Evolutionary conservation across 2,888 invertebrate genomes (phyloP), one percentile per base, ranked within the genome.

Genomic region (Erynnis tages): DNA sequence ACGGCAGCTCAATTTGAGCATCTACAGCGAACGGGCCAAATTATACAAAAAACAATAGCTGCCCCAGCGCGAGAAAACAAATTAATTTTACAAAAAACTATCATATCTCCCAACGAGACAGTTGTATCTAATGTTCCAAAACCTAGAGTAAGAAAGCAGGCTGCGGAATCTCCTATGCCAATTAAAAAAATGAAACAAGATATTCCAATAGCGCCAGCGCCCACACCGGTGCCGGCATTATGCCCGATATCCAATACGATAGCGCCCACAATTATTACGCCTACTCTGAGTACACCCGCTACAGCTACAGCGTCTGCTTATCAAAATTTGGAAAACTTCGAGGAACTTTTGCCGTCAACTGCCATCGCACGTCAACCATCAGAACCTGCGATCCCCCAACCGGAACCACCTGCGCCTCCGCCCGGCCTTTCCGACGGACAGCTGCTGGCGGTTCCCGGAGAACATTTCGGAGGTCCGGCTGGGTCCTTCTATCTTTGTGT

Each of bases 401-500:
- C 71, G 7, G 71, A 69, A 40, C 63, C 63, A 44, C 16, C 63
- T 17, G 54, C 65, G 2, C 66, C 74, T 14, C 61, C 69, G 0
- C 77, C 66, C 53, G 77, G 66, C n/a, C 69, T 91, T 23, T 82
- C 90, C 1, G 92, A 93, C 67, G 91, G 93, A 0, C 93, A 93
- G 71, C 90, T 94, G 63, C 84, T 94, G 69, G 94, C 94, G 8
- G 89, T 95, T 35, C 94, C 94, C 14, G 94, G 94, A 13, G 94
- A 94, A 63, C 92, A 93, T 61, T 91, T 92, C 54, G 94, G 94
- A 45, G 94, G 94, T 3, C 93, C 94, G 17, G 91, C 92, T 0
- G 94, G 94, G 54, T 92, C 93, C 0, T 94, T 94, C 70, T 93
- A 94, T 72, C 86, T 95, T 23, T 93, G 95, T 56, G 86, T 94